Base-by-base conservation (phyloP, 1,140 invertebrate species). In the Pseudoatta argentina region DNA sequence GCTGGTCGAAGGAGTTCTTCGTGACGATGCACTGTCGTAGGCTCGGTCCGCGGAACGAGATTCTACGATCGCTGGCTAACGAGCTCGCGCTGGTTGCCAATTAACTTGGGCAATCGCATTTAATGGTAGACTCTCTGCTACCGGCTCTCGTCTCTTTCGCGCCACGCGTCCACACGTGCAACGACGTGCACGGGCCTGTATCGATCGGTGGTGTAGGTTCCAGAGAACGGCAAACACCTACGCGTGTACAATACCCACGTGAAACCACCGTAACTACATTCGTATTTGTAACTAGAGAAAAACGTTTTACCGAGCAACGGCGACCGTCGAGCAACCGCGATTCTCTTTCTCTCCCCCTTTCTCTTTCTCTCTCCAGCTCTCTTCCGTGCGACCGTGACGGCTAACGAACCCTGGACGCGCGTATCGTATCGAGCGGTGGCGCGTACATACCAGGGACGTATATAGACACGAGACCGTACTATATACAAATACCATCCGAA, bases 91-190 rank as follows among this genome's bases (percentile, higher is more conserved):
- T 44, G 82, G 75, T 85, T 86, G 90, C 90, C 92, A 93, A 93
- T 93, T 93, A 93, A 93, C 90, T 92, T 87, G 88, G 91, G 86
- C 91, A 91, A 93, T 93, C 89, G 89, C 82, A 87, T 93, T 92
- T 92, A 93, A 93, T 91, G 86, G 89, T 89, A 86, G 78, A 61
- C 18, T 59, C 30, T 53, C 21, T 34, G 27, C 24, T 30, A 55
- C 66, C 18, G 59, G 78, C 83, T 44, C 34, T 44, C 21, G 39
- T 63, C 63, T 88, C 48, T 69, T 10, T 57, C 48, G 64, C 16
- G 57, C 73, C 82, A 77, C 72, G 72, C 44, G 73, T 64, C 51
- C 44, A 82, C 55, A 81, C 66, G 64, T 86, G 63, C 71, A 51
- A 55, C 57, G 55, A 51, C 71, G 24, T 24, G 69, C 30, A 75